These are phyloP conservation scores for Emmelina monodactyla DNA, from an alignment of 2,888 invertebrate genomes.

Conservation along the genomic window DNA sequence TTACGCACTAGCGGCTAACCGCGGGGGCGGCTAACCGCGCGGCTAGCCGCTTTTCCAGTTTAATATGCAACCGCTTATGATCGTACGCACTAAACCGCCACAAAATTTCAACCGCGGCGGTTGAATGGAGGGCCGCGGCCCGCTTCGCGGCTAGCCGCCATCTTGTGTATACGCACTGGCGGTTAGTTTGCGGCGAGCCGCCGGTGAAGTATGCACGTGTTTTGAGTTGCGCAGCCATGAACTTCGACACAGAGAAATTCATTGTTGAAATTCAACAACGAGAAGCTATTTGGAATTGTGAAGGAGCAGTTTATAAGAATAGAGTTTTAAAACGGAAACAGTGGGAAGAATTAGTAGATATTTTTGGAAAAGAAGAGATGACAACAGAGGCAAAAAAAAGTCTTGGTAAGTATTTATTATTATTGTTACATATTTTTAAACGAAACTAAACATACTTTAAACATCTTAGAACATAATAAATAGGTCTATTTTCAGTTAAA, in stretches of 20 bases:
- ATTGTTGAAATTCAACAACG: conserved; percentile 2
- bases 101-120: no score
- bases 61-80: no score
- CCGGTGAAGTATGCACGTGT: no score
- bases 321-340: conserved; percentile 11
- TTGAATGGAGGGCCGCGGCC: no score
- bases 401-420: conserved; percentile 12
- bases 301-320: conserved; percentile 1
- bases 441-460: conserved; percentile 9
- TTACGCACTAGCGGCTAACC: no score
- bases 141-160: no score
- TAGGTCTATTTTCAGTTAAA: conserved; percentile 14
- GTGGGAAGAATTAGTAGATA: conserved; percentile 15
- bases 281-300: not conserved
- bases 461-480: conserved; percentile 14
- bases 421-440: conserved; percentile 8
- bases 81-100: no score
- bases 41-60: no score
- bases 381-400: conserved; percentile 10
- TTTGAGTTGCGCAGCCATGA: conserved; percentile 1
- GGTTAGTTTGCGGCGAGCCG: no score
- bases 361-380: conserved; percentile 12
- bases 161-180: no score
- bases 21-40: no score
- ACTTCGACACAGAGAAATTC: conserved; percentile 4